phyloP scores from a whole-genome alignment of 2,797 vertebrate genomes.

The Psittacula derbiana region DNA sequence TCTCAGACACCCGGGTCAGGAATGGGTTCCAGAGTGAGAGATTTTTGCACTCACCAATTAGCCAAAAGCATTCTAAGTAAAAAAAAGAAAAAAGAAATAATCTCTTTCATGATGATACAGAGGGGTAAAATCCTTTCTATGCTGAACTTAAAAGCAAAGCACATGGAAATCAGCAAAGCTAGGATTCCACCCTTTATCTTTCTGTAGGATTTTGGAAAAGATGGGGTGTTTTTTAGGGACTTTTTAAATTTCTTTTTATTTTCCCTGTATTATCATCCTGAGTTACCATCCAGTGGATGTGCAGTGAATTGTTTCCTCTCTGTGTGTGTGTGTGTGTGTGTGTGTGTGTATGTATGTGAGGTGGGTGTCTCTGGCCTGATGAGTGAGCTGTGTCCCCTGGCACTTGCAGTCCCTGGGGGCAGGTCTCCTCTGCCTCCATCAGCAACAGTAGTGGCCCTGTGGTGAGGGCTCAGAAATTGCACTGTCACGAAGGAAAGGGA shows the following conservation, averaged over 20 bases:
- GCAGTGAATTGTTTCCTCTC: neutral
- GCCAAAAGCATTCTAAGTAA: neutral
- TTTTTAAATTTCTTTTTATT: neutral
- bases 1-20: neutral
- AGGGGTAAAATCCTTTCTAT: neutral
- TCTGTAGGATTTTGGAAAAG: neutral
- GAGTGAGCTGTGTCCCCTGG: neutral
- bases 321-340: fast-evolving
- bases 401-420: fast-evolving
- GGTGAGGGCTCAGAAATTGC: neutral
- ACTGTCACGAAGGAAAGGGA: neutral
- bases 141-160: neutral
- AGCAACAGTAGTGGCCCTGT: neutral
- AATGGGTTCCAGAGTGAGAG: neutral
- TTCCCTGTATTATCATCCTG: neutral
- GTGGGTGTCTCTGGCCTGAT: neutral
- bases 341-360: fast-evolving
- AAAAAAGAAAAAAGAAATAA: neutral
- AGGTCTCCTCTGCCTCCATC: neutral
- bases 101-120: neutral
- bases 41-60: neutral
- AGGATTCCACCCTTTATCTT: neutral
- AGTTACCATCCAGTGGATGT: neutral
- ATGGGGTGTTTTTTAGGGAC: neutral
- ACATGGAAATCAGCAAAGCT: neutral